A percentile compares a stretch with the other conserved stretches of the same genome.
These are phyloP conservation scores for Rhagologus leucostigma DNA, from an alignment of 2,113 vertebrate genomes.

Conservation along the genomic window DNA sequence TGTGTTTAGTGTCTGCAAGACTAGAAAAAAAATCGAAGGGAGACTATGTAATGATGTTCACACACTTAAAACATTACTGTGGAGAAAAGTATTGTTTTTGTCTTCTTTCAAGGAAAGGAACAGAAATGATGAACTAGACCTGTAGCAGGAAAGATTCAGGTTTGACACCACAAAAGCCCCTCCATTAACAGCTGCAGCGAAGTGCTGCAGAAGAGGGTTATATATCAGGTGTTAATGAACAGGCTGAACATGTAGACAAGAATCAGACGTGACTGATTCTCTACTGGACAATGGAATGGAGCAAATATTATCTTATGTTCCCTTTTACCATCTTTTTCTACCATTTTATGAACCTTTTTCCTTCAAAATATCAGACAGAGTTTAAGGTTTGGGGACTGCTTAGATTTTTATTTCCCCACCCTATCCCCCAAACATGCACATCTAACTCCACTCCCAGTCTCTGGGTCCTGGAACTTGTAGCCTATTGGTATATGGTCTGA, in stretches of 20 bases:
- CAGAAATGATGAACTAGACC: background rate
- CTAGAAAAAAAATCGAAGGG: background rate
- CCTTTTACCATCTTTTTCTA: background rate
- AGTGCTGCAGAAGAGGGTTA: background rate
- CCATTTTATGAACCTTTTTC: background rate
- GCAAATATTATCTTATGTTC: background rate
- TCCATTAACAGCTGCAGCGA: background rate
- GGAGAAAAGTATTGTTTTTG: background rate
- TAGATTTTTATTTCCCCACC: background rate
- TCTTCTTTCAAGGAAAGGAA: background rate
- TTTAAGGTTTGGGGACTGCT: background rate
- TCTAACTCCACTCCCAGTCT: background rate
- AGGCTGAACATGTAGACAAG: background rate
- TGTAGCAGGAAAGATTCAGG: background rate
- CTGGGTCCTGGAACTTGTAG: background rate
- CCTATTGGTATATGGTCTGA: background rate
- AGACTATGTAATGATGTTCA: background rate
- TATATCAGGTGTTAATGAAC: background rate
- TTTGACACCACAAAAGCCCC: background rate
- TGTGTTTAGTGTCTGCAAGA: background rate
- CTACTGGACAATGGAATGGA: rapidly evolving
- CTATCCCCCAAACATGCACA: background rate
- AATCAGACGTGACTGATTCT: background rate
- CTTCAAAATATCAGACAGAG: background rate
- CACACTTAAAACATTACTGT: background rate